A percentile compares a stretch with the other conserved stretches of the same genome.
phyloP scores from a whole-genome alignment of 35 echinoderm and acorn worm species.

The Chiridota heheva region DNA sequence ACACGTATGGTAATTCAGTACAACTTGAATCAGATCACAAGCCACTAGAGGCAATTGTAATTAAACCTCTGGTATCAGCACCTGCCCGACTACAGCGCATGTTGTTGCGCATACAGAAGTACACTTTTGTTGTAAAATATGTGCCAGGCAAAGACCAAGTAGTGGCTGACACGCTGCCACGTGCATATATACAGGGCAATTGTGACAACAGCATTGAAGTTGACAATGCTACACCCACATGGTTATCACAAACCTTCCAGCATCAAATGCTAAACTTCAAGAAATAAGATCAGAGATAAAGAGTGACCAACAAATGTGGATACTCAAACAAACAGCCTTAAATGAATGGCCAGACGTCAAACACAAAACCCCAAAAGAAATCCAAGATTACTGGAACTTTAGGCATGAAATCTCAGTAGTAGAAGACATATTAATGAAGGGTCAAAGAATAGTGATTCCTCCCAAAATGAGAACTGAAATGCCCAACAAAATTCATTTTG shows the following conservation, averaged over 20 bases:
- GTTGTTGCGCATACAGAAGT: slow-evolving; percentile 51
- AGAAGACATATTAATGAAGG: slow-evolving; percentile 50
- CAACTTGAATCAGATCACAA: slow-evolving; percentile 64
- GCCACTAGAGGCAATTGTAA: slow-evolving; percentile 41
- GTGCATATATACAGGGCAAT: neutral
- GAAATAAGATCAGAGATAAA: slow-evolving; percentile 28
- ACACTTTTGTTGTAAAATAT: slow-evolving; percentile 37
- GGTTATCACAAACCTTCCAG: slow-evolving; percentile 24
- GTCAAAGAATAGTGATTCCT: slow-evolving; percentile 20
- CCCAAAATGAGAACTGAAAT: neutral
- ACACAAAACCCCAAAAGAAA: neutral
- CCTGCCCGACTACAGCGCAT: slow-evolving; percentile 48
- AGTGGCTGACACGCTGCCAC: slow-evolving; percentile 52
- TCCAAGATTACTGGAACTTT: slow-evolving; percentile 45
- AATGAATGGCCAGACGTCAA: slow-evolving; percentile 45
- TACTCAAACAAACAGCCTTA: slow-evolving; percentile 12
- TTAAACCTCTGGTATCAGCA: slow-evolving; percentile 30
- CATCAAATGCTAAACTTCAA: slow-evolving; percentile 17
- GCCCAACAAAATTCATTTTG: slow-evolving; percentile 27
- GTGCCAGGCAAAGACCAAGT: slow-evolving; percentile 49
- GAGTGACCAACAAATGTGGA: slow-evolving; percentile 24
- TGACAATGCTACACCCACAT: slow-evolving; percentile 50
- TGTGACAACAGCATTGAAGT: neutral
- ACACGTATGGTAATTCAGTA: slow-evolving; percentile 25
- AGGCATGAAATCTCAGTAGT: slow-evolving; percentile 43